Evolutionary conservation across 2,797 vertebrate species (phyloP).

Genomic region (Tenualosa thibaudeaui): DNA sequence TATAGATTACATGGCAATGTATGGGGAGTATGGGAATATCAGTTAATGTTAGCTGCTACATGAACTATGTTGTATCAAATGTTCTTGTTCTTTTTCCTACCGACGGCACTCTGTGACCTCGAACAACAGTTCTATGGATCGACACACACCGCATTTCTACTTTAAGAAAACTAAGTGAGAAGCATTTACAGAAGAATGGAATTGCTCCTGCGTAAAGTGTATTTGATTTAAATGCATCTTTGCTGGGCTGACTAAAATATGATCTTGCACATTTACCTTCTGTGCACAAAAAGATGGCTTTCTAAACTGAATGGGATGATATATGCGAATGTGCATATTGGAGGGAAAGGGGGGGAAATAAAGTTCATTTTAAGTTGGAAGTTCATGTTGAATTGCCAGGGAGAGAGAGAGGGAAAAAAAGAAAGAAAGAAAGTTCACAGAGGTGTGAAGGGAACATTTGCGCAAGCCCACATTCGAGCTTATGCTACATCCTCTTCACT

Average conservation of each 20-base stretch:
- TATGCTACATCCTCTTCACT: constrained; percentile 48
- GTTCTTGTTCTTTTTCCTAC: too few relatives aligned
- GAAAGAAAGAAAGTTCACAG: background rate
- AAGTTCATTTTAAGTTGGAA: background rate
- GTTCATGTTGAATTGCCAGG: background rate
- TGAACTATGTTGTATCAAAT: too few relatives aligned
- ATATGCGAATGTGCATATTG: background rate
- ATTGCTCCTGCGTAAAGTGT: constrained; percentile 66
- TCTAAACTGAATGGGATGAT: background rate
- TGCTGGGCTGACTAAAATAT: constrained; percentile 36
- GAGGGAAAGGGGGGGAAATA: background rate
- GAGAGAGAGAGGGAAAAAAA: background rate
- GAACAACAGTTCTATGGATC: too few relatives aligned
- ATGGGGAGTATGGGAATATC: too few relatives aligned
- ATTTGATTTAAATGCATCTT: constrained; percentile 67
- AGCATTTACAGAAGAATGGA: constrained; percentile 38
- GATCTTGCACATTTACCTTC: constrained; percentile 28
- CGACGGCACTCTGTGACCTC: too few relatives aligned
- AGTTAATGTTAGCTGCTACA: too few relatives aligned
- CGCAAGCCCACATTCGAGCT: constrained; percentile 53
- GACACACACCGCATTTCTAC: too few relatives aligned
- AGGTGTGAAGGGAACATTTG: constrained; percentile 46
- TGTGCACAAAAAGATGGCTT: background rate
- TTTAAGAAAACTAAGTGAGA: background rate
- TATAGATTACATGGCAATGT: too few relatives aligned